These are phyloP conservation scores for Cataglyphis hispanica DNA, from an alignment of 1,140 invertebrate species.

Conservation along the genomic window DNA sequence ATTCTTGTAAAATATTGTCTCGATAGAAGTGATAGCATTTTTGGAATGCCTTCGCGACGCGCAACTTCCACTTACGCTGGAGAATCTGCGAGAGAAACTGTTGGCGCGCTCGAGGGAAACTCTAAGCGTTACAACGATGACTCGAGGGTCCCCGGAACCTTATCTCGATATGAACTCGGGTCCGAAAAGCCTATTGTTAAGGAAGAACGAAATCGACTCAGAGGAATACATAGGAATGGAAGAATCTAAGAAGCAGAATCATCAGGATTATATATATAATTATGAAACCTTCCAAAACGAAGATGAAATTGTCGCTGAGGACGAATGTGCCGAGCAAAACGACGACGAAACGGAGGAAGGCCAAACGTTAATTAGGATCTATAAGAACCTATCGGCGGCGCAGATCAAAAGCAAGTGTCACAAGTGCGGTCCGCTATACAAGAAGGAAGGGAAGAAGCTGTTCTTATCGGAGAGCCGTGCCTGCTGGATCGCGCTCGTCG, in stretches of 20 bases:
- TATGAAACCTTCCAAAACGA: slow-evolving; percentile 80
- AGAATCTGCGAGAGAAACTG: slow-evolving; percentile 75
- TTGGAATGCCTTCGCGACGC: slow-evolving; percentile 78
- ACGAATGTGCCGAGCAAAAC: neutral
- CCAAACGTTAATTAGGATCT: slow-evolving; percentile 67
- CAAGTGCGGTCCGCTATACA: slow-evolving; percentile 78
- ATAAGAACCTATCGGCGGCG: slow-evolving; percentile 74
- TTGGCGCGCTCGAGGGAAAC: slow-evolving; percentile 75
- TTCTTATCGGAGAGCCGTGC: slow-evolving; percentile 77
- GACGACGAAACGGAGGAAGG: neutral
- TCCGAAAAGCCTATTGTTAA: slow-evolving; percentile 66
- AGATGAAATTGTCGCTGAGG: neutral
- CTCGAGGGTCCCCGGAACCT: slow-evolving; percentile 75
- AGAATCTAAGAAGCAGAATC: slow-evolving; percentile 18
- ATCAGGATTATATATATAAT: slow-evolving; percentile 46
- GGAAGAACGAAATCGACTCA: slow-evolving; percentile 47
- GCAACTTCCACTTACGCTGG: slow-evolving; percentile 74
- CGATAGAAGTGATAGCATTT: slow-evolving; percentile 81
- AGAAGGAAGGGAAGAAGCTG: slow-evolving; percentile 75
- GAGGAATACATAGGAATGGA: slow-evolving; percentile 77
- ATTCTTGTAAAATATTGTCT: neutral
- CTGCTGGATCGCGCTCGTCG: slow-evolving; percentile 80
- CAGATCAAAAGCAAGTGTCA: slow-evolving; percentile 72
- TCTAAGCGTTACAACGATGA: slow-evolving; percentile 54
- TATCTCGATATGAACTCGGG: slow-evolving; percentile 82